Evolutionary conservation across 2,797 vertebrate species (phyloP).

Genomic region (Cyclopterus lumpus): DNA sequence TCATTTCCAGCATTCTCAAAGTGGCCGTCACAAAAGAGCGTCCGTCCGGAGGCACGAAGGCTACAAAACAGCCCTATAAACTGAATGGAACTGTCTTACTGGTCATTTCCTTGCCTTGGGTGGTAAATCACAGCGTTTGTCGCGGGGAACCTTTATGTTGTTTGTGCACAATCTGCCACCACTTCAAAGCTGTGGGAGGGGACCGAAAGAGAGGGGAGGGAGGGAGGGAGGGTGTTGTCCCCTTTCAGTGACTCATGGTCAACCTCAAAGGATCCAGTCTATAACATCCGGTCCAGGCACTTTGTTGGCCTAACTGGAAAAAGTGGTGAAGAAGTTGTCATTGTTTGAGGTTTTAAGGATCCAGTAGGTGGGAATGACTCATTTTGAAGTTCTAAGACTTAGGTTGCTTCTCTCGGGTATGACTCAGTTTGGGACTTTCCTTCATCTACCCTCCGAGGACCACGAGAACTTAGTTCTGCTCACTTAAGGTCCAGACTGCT

Average conservation of each 20-base stretch:
- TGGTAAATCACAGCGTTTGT: conserved; percentile 77
- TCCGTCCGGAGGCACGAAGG: conserved; percentile 71
- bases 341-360: conserved; percentile 29
- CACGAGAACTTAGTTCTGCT: conserved; percentile 40
- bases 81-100: conserved; percentile 64
- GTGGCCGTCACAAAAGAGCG: conserved; percentile 77
- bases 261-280: conserved; percentile 65
- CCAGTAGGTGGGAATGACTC: conserved; percentile 49
- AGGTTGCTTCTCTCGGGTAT: conserved; percentile 29
- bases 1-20: conserved; percentile 68
- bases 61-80: conserved; percentile 81
- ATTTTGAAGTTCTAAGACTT: conserved; percentile 16
- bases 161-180: conserved; percentile 79
- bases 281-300: conserved; percentile 50
- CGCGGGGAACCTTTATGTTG: conserved; percentile 78
- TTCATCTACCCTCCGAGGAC: conserved; percentile 12
- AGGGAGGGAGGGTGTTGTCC: conserved; percentile 55
- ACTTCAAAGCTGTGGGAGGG: conserved; percentile 81
- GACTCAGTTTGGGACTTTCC: conserved; percentile 60
- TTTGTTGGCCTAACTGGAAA: conserved; percentile 55
- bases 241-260: conserved; percentile 68
- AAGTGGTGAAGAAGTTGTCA: conserved; percentile 43
- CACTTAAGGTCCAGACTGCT: conserved; percentile 42
- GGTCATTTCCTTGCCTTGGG: conserved; percentile 76
- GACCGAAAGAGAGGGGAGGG: conserved; percentile 19